A percentile compares a stretch with the other conserved stretches of the same genome.
These are phyloP conservation scores for Carabus problematicus DNA, from an alignment of 2,888 invertebrate genomes.

Conservation along the genomic window DNA sequence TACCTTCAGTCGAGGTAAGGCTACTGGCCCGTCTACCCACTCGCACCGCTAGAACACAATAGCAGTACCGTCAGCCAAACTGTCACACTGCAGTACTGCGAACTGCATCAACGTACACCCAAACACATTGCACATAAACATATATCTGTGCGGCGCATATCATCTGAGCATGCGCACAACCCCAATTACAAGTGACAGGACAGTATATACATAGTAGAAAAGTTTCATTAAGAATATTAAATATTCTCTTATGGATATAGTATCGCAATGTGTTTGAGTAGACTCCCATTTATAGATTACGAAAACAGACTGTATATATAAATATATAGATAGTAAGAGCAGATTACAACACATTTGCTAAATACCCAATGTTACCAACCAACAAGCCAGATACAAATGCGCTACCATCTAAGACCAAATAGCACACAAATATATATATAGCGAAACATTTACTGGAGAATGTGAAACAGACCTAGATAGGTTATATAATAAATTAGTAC, in stretches of 20 bases:
- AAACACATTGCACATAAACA: constrained; percentile 8
- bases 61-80: constrained; percentile 49
- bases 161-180: background rate
- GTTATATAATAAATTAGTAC: too few species aligned
- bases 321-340: background rate
- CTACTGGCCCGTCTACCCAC: constrained; percentile 61
- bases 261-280: too few species aligned
- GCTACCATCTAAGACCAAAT: too few species aligned
- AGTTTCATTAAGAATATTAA: constrained; percentile 5
- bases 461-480: too few species aligned
- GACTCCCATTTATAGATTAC: background rate
- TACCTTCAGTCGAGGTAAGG: constrained; percentile 61
- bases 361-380: constrained; percentile 3
- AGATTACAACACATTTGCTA: constrained; percentile 5
- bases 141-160: constrained; percentile 7
- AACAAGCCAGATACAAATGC: background rate
- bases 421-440: too few species aligned
- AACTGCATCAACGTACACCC: constrained; percentile 30
- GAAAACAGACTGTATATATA: too few species aligned
- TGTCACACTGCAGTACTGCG: background rate
- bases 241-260: background rate
- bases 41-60: constrained; percentile 61
- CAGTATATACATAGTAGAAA: background rate
- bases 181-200: background rate
- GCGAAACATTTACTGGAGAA: too few species aligned